Conservation (phyloP, 2,113 vertebrate species). For the Phalacrocorax pelagicus region DNA sequence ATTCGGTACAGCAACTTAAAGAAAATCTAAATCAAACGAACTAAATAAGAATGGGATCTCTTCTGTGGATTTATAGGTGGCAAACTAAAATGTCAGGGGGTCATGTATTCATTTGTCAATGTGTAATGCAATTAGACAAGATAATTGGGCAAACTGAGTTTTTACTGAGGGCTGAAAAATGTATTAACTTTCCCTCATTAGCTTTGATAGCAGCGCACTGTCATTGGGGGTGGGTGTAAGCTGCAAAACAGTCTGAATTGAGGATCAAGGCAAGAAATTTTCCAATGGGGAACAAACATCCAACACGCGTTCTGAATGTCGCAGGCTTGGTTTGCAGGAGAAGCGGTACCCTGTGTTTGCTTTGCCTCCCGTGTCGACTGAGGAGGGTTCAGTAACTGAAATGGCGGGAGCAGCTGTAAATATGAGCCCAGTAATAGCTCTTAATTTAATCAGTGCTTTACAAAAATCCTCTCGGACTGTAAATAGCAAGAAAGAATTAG, state of each 20-base stretch:
- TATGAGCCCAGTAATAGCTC: background rate
- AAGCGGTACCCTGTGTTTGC: background rate
- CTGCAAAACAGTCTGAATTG: background rate
- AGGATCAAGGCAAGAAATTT: background rate
- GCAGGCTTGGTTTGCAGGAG: background rate
- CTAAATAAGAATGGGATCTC: conserved; percentile 16
- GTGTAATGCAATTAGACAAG: conserved; percentile 73
- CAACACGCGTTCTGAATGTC: background rate
- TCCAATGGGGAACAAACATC: background rate
- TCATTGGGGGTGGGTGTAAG: background rate
- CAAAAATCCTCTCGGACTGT: background rate
- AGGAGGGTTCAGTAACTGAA: background rate
- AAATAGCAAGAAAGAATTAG: background rate
- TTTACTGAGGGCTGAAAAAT: conserved; percentile 51
- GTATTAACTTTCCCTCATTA: conserved; percentile 41
- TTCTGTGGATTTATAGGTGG: conserved; percentile 28
- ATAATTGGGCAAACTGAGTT: conserved; percentile 68
- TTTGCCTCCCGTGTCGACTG: background rate
- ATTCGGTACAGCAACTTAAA: background rate
- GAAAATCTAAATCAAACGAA: conserved; percentile 15
- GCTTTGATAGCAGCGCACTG: background rate
- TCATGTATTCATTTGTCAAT: conserved; percentile 64
- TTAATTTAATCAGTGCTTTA: background rate
- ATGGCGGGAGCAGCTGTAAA: background rate
- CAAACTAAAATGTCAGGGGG: conserved; percentile 64